Base-by-base conservation (phyloP, 2,113 vertebrate species). In the Origma solitaria region DNA sequence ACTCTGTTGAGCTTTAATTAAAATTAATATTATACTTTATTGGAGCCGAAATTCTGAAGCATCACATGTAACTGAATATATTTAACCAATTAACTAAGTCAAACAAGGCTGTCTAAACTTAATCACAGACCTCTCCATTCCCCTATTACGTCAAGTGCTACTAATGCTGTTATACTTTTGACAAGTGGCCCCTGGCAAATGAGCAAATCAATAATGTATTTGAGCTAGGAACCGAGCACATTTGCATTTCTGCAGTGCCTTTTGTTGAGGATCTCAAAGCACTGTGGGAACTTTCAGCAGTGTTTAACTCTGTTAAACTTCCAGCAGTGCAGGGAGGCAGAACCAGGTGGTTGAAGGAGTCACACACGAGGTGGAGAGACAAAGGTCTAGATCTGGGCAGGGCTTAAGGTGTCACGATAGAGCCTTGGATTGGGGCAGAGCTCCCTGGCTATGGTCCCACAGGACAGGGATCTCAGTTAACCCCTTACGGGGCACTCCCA, bases 21-120 rank as follows among this genome's bases (percentile, higher is more conserved):
- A 97, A 98, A 98, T 98, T 97, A 98, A 98, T 97, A 97, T 97
- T 95, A 96, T 83, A 97, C 84, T 96, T 98, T 98, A 98, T 96
- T 82, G 69, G 91, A 97, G 94, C 92, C 9, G 91, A 98, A 98
- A 97, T 96, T 91, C 93, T 97, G 96, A 94, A 53, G 72, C 96
- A 77, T 93, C 80, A 89, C 92, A 71, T 94, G 97, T 95, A 97
- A 97, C 95, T 82, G 96, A 97, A 98, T 98, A 97, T 97, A 96
- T 97, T 98, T 97, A 97, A 97, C 94, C 98, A 98, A 98, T 98
- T 98, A 98, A 94, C 94, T 73, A 89, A 97, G 96, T 96, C 97
- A 96, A 96, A 97, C 96, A 95, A 61, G 92, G 86, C 85, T 81
- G 96, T 95, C 97, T 97, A 94, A 96, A 90, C 88, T 95, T 97